These are phyloP conservation scores for Gallinago solitaria DNA, from an alignment of 2,797 vertebrate genomes.

Conservation along the genomic window DNA sequence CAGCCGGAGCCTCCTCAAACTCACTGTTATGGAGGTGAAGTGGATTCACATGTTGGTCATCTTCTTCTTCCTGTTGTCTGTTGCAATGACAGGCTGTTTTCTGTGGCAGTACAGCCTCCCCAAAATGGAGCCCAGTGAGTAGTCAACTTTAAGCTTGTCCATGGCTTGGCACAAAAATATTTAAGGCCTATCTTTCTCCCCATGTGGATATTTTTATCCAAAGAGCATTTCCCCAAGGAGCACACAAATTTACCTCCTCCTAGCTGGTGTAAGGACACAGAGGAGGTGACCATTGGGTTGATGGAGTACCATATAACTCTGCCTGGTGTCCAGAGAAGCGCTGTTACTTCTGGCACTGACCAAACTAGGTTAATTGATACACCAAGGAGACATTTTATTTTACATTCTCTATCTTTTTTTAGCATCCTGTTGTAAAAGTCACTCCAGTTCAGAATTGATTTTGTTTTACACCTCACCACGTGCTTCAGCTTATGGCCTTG, in stretches of 20 bases:
- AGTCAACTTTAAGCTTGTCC: not conserved
- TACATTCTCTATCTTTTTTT: not conserved
- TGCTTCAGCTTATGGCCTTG: not conserved
- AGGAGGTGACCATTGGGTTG: not conserved
- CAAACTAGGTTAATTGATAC: not conserved
- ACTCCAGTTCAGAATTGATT: not conserved
- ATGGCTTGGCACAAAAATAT: not conserved
- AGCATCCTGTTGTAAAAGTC: not conserved
- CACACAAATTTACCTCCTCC: not conserved
- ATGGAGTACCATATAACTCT: not conserved
- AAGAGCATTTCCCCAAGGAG: not conserved
- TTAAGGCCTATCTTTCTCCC: not conserved
- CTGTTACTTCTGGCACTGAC: not conserved
- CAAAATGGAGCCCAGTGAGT: slow-evolving; percentile 83
- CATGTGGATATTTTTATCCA: not conserved
- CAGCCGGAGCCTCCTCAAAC: slow-evolving; percentile 68
- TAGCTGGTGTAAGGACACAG: not conserved
- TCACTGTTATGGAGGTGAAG: slow-evolving; percentile 81
- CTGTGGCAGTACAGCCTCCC: slow-evolving; percentile 94
- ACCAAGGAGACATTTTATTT: not conserved
- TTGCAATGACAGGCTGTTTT: slow-evolving; percentile 92
- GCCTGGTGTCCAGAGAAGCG: not conserved
- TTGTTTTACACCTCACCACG: not conserved
- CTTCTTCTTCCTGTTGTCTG: slow-evolving; percentile 85
- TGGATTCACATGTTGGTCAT: slow-evolving; percentile 82